These are phyloP conservation scores for Mythimna lalbum DNA, from an alignment of 2,888 invertebrate species.

Conservation along the genomic window DNA sequence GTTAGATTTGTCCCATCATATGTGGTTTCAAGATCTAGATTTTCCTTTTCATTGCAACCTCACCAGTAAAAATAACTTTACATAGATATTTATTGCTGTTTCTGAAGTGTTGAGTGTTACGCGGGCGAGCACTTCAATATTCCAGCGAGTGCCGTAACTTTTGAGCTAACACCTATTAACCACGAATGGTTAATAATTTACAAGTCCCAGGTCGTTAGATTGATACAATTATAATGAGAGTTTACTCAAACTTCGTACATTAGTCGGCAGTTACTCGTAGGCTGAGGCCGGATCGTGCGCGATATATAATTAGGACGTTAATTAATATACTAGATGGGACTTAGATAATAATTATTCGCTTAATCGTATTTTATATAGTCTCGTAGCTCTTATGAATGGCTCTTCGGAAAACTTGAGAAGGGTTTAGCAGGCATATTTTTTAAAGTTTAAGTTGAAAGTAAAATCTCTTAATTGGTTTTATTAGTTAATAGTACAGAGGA, in stretches of 20 bases:
- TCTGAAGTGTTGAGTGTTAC: background rate
- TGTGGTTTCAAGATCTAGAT: no score
- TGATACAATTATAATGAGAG: constrained; percentile 20
- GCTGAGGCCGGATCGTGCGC: background rate
- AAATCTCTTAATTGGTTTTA: no score
- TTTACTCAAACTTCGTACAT: constrained; percentile 27
- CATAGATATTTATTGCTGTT: background rate
- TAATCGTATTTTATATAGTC: background rate
- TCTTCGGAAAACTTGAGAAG: no score
- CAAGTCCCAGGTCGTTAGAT: constrained; percentile 12
- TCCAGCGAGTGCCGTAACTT: constrained; percentile 4
- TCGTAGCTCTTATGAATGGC: no score
- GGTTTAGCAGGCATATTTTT: no score
- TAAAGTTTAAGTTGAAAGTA: no score
- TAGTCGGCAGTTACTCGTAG: constrained; percentile 2
- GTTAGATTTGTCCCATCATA: no score
- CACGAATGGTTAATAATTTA: constrained; percentile 18
- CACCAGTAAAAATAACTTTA: no score
- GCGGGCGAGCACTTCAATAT: background rate
- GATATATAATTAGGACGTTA: constrained; percentile 8
- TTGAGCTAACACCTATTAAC: constrained; percentile 1
- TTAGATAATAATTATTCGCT: background rate
- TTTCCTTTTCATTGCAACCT: no score
- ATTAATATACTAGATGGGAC: background rate
- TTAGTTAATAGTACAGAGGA: background rate